These are phyloP conservation scores for Imbricaverruca yamaguchii DNA, from an alignment of 2,888 invertebrate genomes.

Conservation along the genomic window DNA sequence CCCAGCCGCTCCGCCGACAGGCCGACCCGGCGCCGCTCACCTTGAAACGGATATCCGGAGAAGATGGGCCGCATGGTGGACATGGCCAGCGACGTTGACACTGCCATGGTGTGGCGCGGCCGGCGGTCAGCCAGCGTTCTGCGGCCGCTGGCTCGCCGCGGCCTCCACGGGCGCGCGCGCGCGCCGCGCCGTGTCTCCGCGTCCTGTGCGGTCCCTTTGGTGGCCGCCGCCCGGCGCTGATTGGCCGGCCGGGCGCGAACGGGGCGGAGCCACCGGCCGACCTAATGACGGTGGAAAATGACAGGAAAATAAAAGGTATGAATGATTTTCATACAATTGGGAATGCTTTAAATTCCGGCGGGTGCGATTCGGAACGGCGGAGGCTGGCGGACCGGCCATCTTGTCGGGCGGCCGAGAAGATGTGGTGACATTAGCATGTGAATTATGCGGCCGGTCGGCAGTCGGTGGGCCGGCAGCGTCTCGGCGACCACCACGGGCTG, in stretches of 20 bases:
- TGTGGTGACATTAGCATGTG: neutral
- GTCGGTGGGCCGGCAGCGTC: neutral
- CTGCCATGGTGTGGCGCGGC: neutral
- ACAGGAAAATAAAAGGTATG: constrained; percentile 23
- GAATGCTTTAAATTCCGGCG: constrained; percentile 21
- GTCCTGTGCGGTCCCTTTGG: constrained; percentile 17
- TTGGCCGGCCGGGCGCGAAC: constrained; percentile 15
- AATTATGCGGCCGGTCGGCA: neutral
- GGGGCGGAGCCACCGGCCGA: constrained; percentile 1
- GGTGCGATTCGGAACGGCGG: neutral
- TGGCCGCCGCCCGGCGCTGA: neutral
- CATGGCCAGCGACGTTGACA: constrained; percentile 6
- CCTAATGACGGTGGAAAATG: constrained; percentile 21
- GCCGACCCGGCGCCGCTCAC: neutral
- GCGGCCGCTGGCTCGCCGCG: neutral
- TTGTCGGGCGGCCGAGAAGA: neutral
- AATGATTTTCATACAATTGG: constrained; percentile 1
- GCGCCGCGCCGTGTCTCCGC: neutral
- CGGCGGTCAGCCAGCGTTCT: neutral
- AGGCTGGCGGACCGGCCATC: neutral
- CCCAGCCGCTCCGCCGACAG: neutral
- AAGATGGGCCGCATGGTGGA: constrained; percentile 25
- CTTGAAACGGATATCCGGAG: constrained; percentile 26
- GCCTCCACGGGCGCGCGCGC: neutral
- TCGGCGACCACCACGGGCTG: neutral